phyloP scores from a whole-genome alignment of 2,888 invertebrate genomes.

The Scaptomyza caliginosa region DNA sequence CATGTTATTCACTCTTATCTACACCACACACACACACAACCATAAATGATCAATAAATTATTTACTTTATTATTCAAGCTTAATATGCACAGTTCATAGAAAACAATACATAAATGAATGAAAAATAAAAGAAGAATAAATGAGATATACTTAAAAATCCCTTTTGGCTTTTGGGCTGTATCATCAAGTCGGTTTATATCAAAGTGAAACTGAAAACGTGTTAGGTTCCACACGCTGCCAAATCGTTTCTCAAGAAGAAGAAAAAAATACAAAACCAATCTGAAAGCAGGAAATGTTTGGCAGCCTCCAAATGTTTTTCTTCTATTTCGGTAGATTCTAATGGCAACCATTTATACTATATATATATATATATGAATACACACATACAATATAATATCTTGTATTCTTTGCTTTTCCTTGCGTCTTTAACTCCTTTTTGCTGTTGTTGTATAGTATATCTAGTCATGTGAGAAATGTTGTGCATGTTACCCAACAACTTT shows the following conservation, averaged over 20 bases:
- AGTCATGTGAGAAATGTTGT: constrained; percentile 77
- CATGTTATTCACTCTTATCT: constrained; percentile 47
- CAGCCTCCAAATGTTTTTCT: constrained; percentile 46
- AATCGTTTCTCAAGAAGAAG: constrained; percentile 64
- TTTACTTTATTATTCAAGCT: constrained; percentile 55
- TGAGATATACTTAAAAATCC: constrained; percentile 4
- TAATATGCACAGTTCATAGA: constrained; percentile 48
- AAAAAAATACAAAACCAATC: constrained; percentile 26
- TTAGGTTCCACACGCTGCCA: constrained; percentile 48
- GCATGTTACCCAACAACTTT: constrained; percentile 77
- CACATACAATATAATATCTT: too few relatives aligned
- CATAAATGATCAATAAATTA: constrained; percentile 60
- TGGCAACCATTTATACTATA: constrained; percentile 20
- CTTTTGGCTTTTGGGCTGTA: constrained; percentile 6
- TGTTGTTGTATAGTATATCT: constrained; percentile 26
- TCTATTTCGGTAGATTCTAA: constrained; percentile 67
- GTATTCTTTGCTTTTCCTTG: not conserved
- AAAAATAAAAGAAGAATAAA: not conserved
- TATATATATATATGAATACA: not conserved
- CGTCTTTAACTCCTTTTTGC: not conserved
- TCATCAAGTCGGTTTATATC: constrained; percentile 39
- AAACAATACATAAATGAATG: not conserved
- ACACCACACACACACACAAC: constrained; percentile 20
- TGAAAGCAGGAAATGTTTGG: constrained; percentile 67
- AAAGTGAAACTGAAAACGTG: constrained; percentile 43